Conservation (phyloP, 2,888 invertebrate species). For the Neoitamus cyanurus region DNA sequence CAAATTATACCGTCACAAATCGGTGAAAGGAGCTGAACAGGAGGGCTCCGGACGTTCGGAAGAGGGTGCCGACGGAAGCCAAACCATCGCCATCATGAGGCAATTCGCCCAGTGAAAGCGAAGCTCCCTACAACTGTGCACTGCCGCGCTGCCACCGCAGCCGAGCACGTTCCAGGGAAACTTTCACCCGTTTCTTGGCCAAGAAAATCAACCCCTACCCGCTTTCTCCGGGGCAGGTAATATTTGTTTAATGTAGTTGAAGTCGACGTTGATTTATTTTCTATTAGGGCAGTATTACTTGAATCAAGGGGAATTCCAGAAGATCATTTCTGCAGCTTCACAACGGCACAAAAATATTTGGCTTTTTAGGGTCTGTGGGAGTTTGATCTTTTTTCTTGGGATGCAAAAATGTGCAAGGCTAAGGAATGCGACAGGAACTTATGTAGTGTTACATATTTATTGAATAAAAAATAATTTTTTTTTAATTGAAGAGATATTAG, state of each 20-base stretch:
- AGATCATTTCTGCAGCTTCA: background rate
- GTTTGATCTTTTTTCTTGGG: background rate
- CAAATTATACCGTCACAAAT: conserved; percentile 37
- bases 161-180: background rate
- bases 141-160: background rate
- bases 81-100: conserved; percentile 13
- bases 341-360: background rate
- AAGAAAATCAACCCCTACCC: background rate
- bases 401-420: background rate
- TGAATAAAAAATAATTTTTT: too few species aligned
- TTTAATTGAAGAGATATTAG: too few species aligned
- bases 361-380: background rate
- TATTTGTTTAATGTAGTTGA: conserved; percentile 46
- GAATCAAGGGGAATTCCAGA: conserved; percentile 37
- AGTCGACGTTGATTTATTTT: conserved; percentile 45
- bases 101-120: conserved; percentile 15
- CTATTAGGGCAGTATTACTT: conserved; percentile 42
- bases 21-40: conserved; percentile 9
- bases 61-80: conserved; percentile 9
- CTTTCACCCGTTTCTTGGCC: conserved; percentile 6
- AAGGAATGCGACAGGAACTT: background rate
- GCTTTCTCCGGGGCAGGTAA: conserved; percentile 12
- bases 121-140: background rate
- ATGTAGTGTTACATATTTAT: too few species aligned
- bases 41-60: background rate